phyloP scores from a whole-genome alignment of 2,113 vertebrate genomes.

The Pterocles burchelli region DNA sequence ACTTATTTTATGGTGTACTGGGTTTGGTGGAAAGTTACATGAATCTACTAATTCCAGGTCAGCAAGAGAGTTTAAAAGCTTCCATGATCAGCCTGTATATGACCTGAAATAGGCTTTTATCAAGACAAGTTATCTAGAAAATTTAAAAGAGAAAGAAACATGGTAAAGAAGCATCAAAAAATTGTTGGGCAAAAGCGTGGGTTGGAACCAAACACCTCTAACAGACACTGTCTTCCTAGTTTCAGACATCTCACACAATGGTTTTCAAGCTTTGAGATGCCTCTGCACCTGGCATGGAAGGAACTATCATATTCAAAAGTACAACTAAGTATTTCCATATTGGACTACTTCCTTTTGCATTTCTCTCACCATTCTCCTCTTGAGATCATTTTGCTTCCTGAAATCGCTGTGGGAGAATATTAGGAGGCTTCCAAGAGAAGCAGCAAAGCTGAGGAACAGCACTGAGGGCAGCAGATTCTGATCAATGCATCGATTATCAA shows the following conservation, averaged over 20 bases:
- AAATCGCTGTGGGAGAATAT: neutral
- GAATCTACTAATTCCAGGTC: constrained; percentile 77
- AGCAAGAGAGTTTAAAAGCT: constrained; percentile 77
- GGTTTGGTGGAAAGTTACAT: constrained; percentile 70
- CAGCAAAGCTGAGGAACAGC: neutral
- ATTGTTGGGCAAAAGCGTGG: constrained; percentile 16
- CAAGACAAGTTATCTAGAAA: constrained; percentile 55
- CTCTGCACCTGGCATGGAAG: neutral
- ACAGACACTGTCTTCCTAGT: neutral
- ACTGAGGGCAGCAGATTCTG: neutral
- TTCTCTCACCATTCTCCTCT: neutral
- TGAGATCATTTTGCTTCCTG: neutral
- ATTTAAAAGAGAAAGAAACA: constrained; percentile 54
- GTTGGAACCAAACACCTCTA: neutral
- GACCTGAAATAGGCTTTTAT: constrained; percentile 79
- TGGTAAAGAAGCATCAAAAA: constrained; percentile 36
- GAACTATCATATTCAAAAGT: neutral
- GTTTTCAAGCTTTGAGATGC: neutral
- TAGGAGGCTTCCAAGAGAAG: neutral
- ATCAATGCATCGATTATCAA: neutral
- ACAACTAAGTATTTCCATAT: neutral
- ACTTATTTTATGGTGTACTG: constrained; percentile 76
- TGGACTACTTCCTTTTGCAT: neutral
- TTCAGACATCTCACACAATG: neutral
- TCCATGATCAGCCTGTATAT: constrained; percentile 65